A percentile compares a stretch with the other conserved stretches of the same genome.
Evolutionary conservation across 2,797 vertebrate species (phyloP).

Genomic region (Myiotriccus ornatus): DNA sequence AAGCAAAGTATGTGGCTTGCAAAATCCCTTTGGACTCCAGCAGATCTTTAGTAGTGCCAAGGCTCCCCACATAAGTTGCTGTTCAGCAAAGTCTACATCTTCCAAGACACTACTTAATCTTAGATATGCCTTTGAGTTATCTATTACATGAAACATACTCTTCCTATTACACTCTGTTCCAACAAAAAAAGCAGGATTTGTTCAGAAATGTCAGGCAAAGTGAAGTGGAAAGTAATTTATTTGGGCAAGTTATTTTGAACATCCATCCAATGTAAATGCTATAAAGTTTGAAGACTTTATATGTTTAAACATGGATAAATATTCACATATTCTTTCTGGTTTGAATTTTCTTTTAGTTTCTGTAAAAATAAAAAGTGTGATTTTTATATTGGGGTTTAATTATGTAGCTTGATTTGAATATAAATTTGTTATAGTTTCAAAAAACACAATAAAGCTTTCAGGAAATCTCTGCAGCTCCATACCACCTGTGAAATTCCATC

Average conservation of each 20-base stretch:
- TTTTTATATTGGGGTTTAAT: not conserved
- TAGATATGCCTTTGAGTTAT: not conserved
- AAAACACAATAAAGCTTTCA: not conserved
- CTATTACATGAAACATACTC: not conserved
- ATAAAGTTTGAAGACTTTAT: not conserved
- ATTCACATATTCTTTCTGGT: not conserved
- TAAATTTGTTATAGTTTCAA: not conserved
- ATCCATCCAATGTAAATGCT: not conserved
- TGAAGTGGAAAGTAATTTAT: not conserved
- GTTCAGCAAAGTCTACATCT: not conserved
- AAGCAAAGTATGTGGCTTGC: not conserved
- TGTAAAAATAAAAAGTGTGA: not conserved
- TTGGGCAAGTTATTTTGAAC: not conserved
- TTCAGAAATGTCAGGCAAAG: not conserved
- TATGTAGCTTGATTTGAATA: not conserved
- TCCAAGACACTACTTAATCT: not conserved
- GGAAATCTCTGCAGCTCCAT: not conserved
- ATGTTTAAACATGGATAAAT: not conserved
- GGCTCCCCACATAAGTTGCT: not conserved
- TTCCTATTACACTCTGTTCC: not conserved
- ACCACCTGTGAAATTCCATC: not conserved
- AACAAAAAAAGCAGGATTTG: not conserved
- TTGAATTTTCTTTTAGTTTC: not conserved
- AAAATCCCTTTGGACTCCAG: not conserved
- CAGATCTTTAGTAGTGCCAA: not conserved